These are phyloP conservation scores for Neopipo cinnamomea DNA, from an alignment of 2,113 vertebrate genomes.

Conservation along the genomic window DNA sequence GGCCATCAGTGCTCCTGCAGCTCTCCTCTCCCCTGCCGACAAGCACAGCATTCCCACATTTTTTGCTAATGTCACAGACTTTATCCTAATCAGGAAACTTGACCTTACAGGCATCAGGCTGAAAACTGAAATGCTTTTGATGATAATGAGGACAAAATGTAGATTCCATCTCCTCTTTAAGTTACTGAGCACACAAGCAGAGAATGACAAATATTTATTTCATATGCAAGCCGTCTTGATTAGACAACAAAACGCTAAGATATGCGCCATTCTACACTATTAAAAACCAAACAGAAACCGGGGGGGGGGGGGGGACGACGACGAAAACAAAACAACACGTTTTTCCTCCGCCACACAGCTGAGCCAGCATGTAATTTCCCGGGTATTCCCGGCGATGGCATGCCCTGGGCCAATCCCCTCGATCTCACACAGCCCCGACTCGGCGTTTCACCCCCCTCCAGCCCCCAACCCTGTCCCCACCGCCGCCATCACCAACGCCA, in stretches of 20 bases:
- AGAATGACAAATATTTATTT: conserved; percentile 26
- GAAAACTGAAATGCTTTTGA: background rate
- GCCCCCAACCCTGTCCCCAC: accelerated
- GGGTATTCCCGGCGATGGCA: background rate
- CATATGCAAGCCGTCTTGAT: background rate
- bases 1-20: accelerated
- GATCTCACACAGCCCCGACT: accelerated
- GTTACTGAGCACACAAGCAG: background rate
- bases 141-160: background rate
- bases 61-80: background rate
- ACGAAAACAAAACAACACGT: background rate
- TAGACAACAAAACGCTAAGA: background rate
- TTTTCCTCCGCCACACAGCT: background rate
- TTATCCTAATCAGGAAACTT: background rate
- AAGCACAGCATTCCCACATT: accelerated
- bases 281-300: background rate
- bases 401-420: background rate
- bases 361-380: background rate
- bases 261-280: background rate
- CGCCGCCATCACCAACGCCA: accelerated
- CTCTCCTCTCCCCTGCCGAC: accelerated
- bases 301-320: no score
- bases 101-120: background rate
- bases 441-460: no score
- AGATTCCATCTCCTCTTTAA: background rate